Base-by-base conservation (phyloP, 2,113 vertebrate genomes). In the Halichoeres trimaculatus region DNA sequence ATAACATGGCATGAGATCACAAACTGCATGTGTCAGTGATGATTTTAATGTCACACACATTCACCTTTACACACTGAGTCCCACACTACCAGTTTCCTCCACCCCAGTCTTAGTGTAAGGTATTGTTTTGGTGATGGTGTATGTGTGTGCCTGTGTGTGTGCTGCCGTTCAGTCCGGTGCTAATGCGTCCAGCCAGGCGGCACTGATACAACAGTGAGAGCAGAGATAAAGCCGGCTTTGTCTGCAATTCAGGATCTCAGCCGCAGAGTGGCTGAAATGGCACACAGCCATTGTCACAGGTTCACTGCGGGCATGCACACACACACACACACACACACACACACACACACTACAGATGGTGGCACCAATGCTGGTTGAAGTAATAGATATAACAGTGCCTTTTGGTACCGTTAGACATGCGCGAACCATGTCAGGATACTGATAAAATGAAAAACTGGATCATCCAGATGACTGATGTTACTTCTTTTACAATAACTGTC, bases 221-320 rank as follows among this genome's bases (percentile, higher is more conserved):
- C 53, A 35, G 56, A 88, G 87, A 92, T 90, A 90, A 91, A 87
- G 85, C 58, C 69, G 51, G 85, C 89, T 88, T 90, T 92, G 90
- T 91, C 83, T 83, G 66, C 68, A 58, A 83, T 82, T 85, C 83
- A 70, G 84, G 81, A 83, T 81, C 85, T 67, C 38, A 23, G 79
- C 71, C 56, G 64, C 80, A 76, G 88, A 84, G 81, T 54, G 81
- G 87, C 85, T 84, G 77, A 76, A 85, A 68, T 83, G 82, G 89
- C 85, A 85, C 78, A 51, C 66, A 72, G 87, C 85, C 87, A 87
- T 88, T 88, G 85, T 91, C 67, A 65, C 69, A 81, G 88, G 85
- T 87, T 92, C 87, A 90, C 69, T 41, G 78, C 67, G 84, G 82
- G 70, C 78, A 86, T 16, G 35, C 65, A 62, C 83, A 70, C 74